Percentiles rank a stretch among this genome's conserved stretches.
phyloP scores from a whole-genome alignment of 2,888 invertebrate species.

The Tinea trinotella region DNA sequence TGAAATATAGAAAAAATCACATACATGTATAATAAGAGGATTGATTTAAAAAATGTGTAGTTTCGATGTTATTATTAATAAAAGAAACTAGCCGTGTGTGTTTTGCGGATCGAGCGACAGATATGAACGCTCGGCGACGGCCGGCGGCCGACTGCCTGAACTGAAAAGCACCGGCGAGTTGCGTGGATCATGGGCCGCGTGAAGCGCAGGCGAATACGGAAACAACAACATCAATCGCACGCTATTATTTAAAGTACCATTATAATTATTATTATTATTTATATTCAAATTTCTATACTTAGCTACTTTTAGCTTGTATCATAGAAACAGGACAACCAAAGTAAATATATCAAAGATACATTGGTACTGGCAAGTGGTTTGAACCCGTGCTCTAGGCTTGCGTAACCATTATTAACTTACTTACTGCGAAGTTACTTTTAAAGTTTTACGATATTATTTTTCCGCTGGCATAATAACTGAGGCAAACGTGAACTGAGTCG shows the following conservation, averaged over 20 bases:
- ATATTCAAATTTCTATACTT: no score
- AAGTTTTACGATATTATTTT: no score
- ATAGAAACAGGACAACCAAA: no score
- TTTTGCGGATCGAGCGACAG: conserved; percentile 27
- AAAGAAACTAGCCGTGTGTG: conserved; percentile 52
- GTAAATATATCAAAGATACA: no score
- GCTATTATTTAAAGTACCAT: neutral
- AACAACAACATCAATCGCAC: neutral
- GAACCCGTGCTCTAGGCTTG: no score
- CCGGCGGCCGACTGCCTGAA: conserved; percentile 48
- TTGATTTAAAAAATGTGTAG: conserved; percentile 28
- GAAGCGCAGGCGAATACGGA: conserved; percentile 16
- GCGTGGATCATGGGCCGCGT: neutral
- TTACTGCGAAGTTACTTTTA: no score
- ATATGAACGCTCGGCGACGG: conserved; percentile 46
- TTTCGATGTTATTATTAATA: conserved; percentile 24
- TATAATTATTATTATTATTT: neutral
- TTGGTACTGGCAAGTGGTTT: no score
- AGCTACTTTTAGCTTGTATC: no score
- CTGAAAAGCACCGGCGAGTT: conserved; percentile 30
- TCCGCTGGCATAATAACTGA: no score
- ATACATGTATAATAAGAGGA: conserved; percentile 45
- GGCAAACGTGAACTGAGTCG: no score
- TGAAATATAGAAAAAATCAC: neutral
- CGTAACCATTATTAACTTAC: no score